Evolutionary conservation across 2,113 vertebrate species (phyloP).

Genomic region (Tragelaphus scriptus): DNA sequence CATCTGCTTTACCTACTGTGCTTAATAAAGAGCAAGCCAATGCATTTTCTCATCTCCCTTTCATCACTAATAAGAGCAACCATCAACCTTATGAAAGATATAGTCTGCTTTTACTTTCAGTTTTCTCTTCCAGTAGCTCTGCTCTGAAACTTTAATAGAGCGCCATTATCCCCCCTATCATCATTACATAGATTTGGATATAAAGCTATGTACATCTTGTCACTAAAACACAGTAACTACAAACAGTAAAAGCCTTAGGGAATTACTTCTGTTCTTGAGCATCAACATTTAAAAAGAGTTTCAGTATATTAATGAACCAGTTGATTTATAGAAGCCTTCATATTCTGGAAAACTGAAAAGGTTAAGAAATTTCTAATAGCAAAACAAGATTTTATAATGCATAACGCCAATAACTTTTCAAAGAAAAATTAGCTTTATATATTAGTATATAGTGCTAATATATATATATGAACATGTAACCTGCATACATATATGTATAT

Average conservation of each 20-base stretch:
- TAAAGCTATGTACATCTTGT: not conserved
- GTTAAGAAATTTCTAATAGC: not conserved
- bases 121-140: not conserved
- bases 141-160: not conserved
- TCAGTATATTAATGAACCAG: not conserved
- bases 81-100: not conserved
- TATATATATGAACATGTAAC: not conserved
- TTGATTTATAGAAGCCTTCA: not conserved
- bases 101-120: not conserved
- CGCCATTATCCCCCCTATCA: not conserved
- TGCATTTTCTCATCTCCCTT: conserved; percentile 57
- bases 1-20: conserved; percentile 50
- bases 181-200: not conserved
- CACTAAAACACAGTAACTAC: not conserved
- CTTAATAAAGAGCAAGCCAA: conserved; percentile 49
- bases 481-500: not conserved
- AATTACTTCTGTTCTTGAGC: not conserved
- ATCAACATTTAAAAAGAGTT: not conserved
- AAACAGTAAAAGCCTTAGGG: not conserved
- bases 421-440: not conserved
- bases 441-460: not conserved
- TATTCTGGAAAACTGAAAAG: not conserved
- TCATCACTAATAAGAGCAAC: conserved; percentile 44
- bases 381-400: not conserved
- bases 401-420: not conserved